Conservation (phyloP, 2,888 invertebrate species). For the Agelastica alni region DNA sequence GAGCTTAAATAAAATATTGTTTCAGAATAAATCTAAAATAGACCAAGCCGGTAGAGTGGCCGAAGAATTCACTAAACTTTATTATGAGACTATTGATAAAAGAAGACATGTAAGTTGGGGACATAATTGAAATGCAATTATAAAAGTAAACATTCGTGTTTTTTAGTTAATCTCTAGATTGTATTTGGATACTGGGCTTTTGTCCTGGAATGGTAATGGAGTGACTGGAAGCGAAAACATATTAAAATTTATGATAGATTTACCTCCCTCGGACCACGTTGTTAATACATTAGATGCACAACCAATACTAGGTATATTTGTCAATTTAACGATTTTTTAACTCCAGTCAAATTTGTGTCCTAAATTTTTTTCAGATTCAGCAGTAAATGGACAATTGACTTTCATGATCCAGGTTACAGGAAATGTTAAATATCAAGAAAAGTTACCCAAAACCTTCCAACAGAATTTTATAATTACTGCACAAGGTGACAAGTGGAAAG, state of each 20-base stretch:
- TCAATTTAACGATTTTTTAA: too few relatives aligned
- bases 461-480: slow-evolving; percentile 89
- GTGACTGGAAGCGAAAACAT: slow-evolving; percentile 80
- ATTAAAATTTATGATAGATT: slow-evolving; percentile 80
- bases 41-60: slow-evolving; percentile 85
- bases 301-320: slow-evolving; percentile 74
- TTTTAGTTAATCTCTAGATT: slow-evolving; percentile 74
- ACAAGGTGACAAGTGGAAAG: slow-evolving; percentile 90
- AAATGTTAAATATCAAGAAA: slow-evolving; percentile 72
- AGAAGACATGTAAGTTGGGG: slow-evolving; percentile 70
- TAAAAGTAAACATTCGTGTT: neutral
- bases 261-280: slow-evolving; percentile 80
- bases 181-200: slow-evolving; percentile 80
- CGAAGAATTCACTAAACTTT: slow-evolving; percentile 86
- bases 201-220: slow-evolving; percentile 93
- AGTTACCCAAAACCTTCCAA: slow-evolving; percentile 70
- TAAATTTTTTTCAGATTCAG: slow-evolving; percentile 61
- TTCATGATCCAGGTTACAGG: slow-evolving; percentile 85
- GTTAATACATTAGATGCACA: slow-evolving; percentile 85
- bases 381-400: slow-evolving; percentile 77
- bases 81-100: slow-evolving; percentile 88
- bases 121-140: neutral
- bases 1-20: neutral
- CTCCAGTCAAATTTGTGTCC: too few relatives aligned
- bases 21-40: slow-evolving; percentile 62